Conservation (phyloP, 2,797 vertebrate genomes). For the Eupleurogrammus muticus region DNA sequence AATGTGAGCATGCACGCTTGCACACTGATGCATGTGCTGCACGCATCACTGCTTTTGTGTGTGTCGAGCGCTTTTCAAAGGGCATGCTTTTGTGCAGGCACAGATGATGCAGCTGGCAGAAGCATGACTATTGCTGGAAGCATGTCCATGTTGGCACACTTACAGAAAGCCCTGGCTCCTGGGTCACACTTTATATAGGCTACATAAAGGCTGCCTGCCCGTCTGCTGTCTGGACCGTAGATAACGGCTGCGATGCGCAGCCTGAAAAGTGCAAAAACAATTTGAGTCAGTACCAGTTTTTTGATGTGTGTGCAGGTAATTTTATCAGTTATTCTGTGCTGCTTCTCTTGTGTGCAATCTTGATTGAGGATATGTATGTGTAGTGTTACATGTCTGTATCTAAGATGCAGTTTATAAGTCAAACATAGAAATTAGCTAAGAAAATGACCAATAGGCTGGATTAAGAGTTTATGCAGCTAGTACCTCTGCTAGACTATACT, state of each 20-base stretch:
- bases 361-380: neutral
- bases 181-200: slow-evolving; percentile 81
- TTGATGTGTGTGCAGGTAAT: neutral
- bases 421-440: neutral
- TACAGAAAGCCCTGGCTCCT: slow-evolving; percentile 81
- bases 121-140: slow-evolving; percentile 81
- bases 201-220: slow-evolving; percentile 71
- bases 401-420: neutral
- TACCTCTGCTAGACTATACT: neutral
- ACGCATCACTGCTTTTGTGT: slow-evolving; percentile 79
- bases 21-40: slow-evolving; percentile 76
- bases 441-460: neutral
- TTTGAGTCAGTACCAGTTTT: slow-evolving; percentile 18
- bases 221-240: slow-evolving; percentile 76
- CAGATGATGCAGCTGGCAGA: slow-evolving; percentile 84
- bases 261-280: slow-evolving; percentile 27
- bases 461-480: neutral
- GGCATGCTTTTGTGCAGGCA: slow-evolving; percentile 82
- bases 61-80: slow-evolving; percentile 80
- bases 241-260: slow-evolving; percentile 55
- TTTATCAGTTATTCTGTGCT: slow-evolving; percentile 16
- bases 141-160: slow-evolving; percentile 79
- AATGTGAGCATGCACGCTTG: slow-evolving; percentile 71
- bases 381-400: neutral
- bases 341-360: slow-evolving; percentile 4